Percentiles rank a stretch among this genome's conserved stretches.
These are phyloP conservation scores for Gila robusta DNA, from an alignment of 2,797 vertebrate species.

Conservation along the genomic window DNA sequence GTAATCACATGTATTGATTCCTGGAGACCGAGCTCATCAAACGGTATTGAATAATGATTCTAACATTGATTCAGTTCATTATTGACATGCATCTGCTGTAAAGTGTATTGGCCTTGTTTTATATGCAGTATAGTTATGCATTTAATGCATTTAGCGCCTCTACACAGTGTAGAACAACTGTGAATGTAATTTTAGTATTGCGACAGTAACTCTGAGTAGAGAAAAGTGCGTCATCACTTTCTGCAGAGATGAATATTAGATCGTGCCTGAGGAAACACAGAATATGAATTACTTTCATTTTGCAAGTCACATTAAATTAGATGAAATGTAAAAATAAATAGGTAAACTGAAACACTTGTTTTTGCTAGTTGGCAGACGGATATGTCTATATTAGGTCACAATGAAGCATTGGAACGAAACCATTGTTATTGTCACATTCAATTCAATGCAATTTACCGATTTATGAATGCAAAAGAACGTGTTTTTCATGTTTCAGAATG, in stretches of 20 bases:
- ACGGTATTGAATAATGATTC: constrained; percentile 7
- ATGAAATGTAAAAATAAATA: not conserved
- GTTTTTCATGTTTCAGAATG: not conserved
- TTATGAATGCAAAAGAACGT: not conserved
- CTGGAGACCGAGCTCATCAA: not conserved
- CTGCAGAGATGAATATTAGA: constrained; percentile 18
- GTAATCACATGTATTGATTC: constrained; percentile 8
- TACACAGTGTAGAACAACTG: not conserved
- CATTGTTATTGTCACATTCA: not conserved
- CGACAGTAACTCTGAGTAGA: not conserved
- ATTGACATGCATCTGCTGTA: not conserved
- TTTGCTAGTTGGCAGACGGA: not conserved
- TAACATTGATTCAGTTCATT: not conserved
- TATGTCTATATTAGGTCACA: not conserved
- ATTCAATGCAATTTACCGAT: not conserved
- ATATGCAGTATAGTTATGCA: not conserved
- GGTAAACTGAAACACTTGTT: not conserved
- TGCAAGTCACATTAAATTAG: not conserved
- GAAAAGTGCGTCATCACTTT: not conserved
- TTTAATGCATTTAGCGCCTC: not conserved
- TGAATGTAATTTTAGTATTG: not conserved
- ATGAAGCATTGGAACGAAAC: not conserved
- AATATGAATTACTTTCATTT: constrained; percentile 34
- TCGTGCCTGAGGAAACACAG: not conserved
- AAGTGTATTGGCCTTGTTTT: not conserved